Conservation (phyloP, 2,888 invertebrate species). For the Sclerodermus sp. region DNA sequence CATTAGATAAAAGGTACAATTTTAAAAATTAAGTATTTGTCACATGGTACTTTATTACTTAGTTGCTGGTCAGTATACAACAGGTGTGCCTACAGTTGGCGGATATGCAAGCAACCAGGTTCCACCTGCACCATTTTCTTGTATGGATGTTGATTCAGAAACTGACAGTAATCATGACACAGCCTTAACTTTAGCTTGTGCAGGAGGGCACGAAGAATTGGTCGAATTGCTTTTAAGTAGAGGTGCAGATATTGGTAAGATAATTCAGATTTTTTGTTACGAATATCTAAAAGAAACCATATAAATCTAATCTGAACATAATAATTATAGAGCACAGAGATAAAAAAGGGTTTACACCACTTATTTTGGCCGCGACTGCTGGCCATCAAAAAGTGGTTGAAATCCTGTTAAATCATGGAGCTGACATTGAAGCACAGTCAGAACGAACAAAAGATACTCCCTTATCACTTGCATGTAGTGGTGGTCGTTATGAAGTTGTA, state of each 20-base stretch:
- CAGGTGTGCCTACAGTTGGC: conserved; percentile 36
- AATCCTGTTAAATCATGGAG: conserved; percentile 87
- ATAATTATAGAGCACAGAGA: conserved; percentile 93
- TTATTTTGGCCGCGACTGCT: conserved; percentile 96
- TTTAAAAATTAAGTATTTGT: too few relatives aligned
- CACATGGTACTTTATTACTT: background rate
- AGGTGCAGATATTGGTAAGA: conserved; percentile 81
- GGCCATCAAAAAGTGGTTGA: conserved; percentile 93
- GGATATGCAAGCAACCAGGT: conserved; percentile 45
- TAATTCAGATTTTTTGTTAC: background rate
- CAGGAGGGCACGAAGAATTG: conserved; percentile 94
- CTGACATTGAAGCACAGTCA: conserved; percentile 98
- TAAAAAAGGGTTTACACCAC: conserved; percentile 97
- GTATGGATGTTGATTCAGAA: conserved; percentile 94
- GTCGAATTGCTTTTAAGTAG: conserved; percentile 88
- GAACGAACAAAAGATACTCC: conserved; percentile 99
- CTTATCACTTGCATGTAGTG: conserved; percentile 94
- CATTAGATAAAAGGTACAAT: too few relatives aligned
- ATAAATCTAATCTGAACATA: background rate
- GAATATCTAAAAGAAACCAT: background rate
- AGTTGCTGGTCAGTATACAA: conserved; percentile 43
- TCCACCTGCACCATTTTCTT: conserved; percentile 66
- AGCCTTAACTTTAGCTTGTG: conserved; percentile 94
- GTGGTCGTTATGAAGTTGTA: conserved; percentile 94
- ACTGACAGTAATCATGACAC: conserved; percentile 99